phyloP scores from a whole-genome alignment of 2,888 invertebrate species.

The Drosophila ezoana region DNA sequence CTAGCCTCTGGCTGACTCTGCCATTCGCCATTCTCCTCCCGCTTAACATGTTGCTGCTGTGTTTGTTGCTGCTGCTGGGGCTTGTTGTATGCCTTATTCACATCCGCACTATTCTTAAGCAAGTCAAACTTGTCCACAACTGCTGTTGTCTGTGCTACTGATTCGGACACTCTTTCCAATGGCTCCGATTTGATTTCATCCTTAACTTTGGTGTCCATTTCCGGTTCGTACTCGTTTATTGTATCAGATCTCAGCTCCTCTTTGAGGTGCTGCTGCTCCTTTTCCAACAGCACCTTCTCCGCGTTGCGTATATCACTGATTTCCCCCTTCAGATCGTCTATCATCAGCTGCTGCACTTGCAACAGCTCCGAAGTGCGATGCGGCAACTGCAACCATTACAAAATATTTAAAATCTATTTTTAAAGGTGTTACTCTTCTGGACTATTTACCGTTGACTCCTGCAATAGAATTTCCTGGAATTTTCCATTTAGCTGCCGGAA shows the following conservation, averaged over 20 bases:
- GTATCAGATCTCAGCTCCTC: slow-evolving; percentile 37
- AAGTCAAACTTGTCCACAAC: slow-evolving; percentile 81
- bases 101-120: slow-evolving; percentile 74
- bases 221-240: background rate
- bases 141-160: slow-evolving; percentile 11
- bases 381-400: slow-evolving; percentile 86
- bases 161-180: slow-evolving; percentile 43
- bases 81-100: slow-evolving; percentile 67
- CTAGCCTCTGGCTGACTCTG: slow-evolving; percentile 17
- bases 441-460: slow-evolving; percentile 90
- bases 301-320: slow-evolving; percentile 87
- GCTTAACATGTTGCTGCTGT: slow-evolving; percentile 47
- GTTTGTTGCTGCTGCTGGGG: slow-evolving; percentile 46
- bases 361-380: slow-evolving; percentile 91
- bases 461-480: slow-evolving; percentile 89
- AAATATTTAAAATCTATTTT: background rate
- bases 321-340: slow-evolving; percentile 89
- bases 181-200: slow-evolving; percentile 82
- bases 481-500: slow-evolving; percentile 90
- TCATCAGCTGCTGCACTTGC: slow-evolving; percentile 91
- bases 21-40: slow-evolving; percentile 58
- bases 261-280: slow-evolving; percentile 45
- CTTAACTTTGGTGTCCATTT: slow-evolving; percentile 62
- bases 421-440: rapidly evolving
- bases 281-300: slow-evolving; percentile 58